These are phyloP conservation scores for Actinopyga echinites DNA, from an alignment of 53 echinoderm and acorn worm species.

Conservation along the genomic window DNA sequence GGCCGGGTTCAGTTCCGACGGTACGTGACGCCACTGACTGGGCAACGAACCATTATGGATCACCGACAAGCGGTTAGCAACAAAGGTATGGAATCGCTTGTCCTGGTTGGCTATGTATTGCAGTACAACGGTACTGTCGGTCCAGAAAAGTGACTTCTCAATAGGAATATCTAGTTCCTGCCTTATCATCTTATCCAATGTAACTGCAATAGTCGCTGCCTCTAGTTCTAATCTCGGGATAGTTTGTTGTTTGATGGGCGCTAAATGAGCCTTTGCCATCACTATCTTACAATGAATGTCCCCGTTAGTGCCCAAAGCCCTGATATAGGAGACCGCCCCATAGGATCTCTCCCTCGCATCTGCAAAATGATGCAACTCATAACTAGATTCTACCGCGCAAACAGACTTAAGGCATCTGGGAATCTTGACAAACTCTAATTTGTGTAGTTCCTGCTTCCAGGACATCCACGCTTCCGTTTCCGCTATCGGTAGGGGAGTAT, in stretches of 20 bases:
- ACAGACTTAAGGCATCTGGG: constrained; percentile 20
- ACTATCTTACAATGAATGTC: constrained; percentile 25
- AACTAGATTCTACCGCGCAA: neutral
- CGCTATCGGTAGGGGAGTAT: constrained; percentile 49
- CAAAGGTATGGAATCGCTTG: constrained; percentile 13
- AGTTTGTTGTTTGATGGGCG: constrained; percentile 45
- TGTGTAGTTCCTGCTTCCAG: constrained; percentile 7
- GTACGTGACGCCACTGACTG: constrained; percentile 51
- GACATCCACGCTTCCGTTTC: constrained; percentile 48
- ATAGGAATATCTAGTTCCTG: neutral
- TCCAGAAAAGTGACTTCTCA: no score
- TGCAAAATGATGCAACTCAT: constrained; percentile 61
- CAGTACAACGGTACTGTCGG: no score
- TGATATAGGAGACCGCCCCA: constrained; percentile 44
- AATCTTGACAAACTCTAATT: neutral
- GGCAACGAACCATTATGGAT: constrained; percentile 23
- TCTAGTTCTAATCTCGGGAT: constrained; percentile 40
- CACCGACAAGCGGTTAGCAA: constrained; percentile 17
- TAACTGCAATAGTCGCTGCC: constrained; percentile 29
- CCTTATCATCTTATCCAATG: neutral
- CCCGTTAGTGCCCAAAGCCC: constrained; percentile 6
- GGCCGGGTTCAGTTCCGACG: constrained; percentile 33
- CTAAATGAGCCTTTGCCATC: constrained; percentile 46
- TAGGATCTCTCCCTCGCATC: constrained; percentile 63
- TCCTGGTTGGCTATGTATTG: no score